Percentiles rank a stretch among this genome's conserved stretches.
phyloP scores from a whole-genome alignment of 2,113 vertebrate species.

The Saguinus midas region DNA sequence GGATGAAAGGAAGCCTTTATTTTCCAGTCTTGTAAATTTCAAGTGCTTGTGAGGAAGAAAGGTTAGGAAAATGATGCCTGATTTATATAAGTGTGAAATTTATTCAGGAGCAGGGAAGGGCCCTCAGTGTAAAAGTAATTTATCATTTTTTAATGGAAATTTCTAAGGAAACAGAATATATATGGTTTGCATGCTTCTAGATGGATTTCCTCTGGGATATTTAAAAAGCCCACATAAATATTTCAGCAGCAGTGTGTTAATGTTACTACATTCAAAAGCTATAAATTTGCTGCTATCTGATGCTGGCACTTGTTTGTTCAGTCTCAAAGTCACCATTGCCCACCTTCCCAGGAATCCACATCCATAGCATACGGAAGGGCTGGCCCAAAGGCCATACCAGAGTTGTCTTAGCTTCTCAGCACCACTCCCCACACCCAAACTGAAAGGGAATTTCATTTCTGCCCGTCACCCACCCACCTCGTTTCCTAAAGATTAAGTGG shows the following conservation, averaged over 20 bases:
- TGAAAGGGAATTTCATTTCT: conserved; percentile 40
- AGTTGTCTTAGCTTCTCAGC: background rate
- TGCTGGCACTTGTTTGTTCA: conserved; percentile 65
- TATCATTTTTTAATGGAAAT: conserved; percentile 80
- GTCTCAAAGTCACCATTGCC: conserved; percentile 46
- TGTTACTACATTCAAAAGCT: conserved; percentile 78
- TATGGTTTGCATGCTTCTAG: conserved; percentile 77
- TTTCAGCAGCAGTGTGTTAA: conserved; percentile 80
- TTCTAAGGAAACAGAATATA: conserved; percentile 79
- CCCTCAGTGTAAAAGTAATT: conserved; percentile 75
- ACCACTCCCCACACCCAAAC: background rate
- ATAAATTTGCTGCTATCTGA: conserved; percentile 79
- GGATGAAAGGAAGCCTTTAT: conserved; percentile 75
- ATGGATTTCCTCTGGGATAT: conserved; percentile 81
- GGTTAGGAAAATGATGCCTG: conserved; percentile 73
- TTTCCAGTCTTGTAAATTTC: conserved; percentile 56
- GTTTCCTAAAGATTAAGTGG: conserved; percentile 47
- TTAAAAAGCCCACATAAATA: conserved; percentile 84
- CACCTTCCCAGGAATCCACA: conserved; percentile 30
- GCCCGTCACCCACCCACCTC: conserved; percentile 15
- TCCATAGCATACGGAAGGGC: background rate
- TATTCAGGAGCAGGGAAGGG: conserved; percentile 64
- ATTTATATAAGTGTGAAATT: conserved; percentile 76
- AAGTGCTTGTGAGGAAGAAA: conserved; percentile 69
- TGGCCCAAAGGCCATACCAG: background rate